These are phyloP conservation scores for Gambusia holbrooki DNA, from an alignment of 2,113 vertebrate species.

Conservation along the genomic window DNA sequence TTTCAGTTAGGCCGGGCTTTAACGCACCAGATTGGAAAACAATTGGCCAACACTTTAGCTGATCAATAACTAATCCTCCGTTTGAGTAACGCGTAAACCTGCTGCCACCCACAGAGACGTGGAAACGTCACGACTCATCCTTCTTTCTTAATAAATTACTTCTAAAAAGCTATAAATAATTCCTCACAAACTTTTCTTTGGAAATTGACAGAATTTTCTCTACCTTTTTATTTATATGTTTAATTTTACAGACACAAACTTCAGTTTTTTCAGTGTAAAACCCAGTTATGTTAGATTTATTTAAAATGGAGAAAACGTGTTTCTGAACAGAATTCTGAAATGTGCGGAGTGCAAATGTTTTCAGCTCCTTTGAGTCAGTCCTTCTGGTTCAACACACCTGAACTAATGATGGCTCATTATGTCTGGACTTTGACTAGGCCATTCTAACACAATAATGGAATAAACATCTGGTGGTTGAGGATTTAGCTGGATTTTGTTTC, in stretches of 20 bases:
- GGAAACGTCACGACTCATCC: not conserved
- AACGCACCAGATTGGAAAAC: constrained; percentile 35
- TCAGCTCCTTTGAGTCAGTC: too few species aligned
- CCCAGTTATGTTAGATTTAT: too few species aligned
- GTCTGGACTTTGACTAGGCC: too few species aligned
- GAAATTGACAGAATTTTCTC: not conserved
- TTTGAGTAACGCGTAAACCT: constrained; percentile 37
- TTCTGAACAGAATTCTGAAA: too few species aligned
- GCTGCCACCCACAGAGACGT: constrained; percentile 49
- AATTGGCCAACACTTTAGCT: constrained; percentile 46
- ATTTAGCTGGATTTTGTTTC: too few species aligned
- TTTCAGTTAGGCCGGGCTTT: constrained; percentile 59
- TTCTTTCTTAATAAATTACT: not conserved
- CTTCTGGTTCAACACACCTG: too few species aligned
- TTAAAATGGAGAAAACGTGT: too few species aligned
- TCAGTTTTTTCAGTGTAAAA: not conserved
- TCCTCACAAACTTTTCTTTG: not conserved
- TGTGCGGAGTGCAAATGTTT: too few species aligned
- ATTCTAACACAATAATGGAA: too few species aligned
- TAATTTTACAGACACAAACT: not conserved
- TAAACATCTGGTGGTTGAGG: too few species aligned
- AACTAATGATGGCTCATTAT: too few species aligned
- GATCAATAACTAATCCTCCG: constrained; percentile 48
- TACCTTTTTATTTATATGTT: too few species aligned
- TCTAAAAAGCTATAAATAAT: not conserved